Base-by-base conservation (phyloP, 2,113 vertebrate genomes). In the Scartelaos histophorus region DNA sequence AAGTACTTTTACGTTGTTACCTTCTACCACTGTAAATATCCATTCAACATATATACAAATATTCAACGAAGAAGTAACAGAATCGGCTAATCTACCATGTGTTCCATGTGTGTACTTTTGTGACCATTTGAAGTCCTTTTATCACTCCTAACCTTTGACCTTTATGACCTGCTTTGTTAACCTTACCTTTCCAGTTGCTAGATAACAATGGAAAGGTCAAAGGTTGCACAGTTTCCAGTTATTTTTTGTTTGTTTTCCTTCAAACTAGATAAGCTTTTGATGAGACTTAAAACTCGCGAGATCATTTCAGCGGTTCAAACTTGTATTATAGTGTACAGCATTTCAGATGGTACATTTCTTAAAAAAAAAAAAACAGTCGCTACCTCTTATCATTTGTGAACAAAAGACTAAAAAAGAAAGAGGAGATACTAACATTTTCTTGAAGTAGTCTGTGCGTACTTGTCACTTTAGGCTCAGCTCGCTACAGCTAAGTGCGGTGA, bases 151-250 rank as follows among this genome's bases (percentile, higher is more conserved):
- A 49, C 29, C 25, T 51, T 62, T 24, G 12, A 67, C 53, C 53
- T 16, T 49, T 67, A 16, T 60, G 65, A 0, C 35, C 69, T 70
- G 75, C 65, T 78, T 67, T 66, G 9, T 51, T 73, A 72, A 70
- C 58, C 62, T 70, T 4, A 67, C 60, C 16, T 38, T 21, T 1
- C 24, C 24, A 10, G 35, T 5, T 2, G 15, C 16, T 45, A 64
- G 10, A 67, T 62, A 45, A 10, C 34, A 64, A 69, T 58, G 35
- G 45, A 25, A 74, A 64, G 74, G 38, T 43, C 10, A 43, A 10
- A 43, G 7, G 38, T 43, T 9, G 7, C 38, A 11, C 38, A 10
- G 38, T 9, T 43, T 43, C 38, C 9, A 11, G 10, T 43, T 43
- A 10, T 10, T 11, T 43, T 43, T 43, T 43, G 5, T 38, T 38